Percentiles rank a stretch among this genome's conserved stretches.
Evolutionary conservation across 2,888 invertebrate species (phyloP).

Genomic region (Horisme vitalbata): DNA sequence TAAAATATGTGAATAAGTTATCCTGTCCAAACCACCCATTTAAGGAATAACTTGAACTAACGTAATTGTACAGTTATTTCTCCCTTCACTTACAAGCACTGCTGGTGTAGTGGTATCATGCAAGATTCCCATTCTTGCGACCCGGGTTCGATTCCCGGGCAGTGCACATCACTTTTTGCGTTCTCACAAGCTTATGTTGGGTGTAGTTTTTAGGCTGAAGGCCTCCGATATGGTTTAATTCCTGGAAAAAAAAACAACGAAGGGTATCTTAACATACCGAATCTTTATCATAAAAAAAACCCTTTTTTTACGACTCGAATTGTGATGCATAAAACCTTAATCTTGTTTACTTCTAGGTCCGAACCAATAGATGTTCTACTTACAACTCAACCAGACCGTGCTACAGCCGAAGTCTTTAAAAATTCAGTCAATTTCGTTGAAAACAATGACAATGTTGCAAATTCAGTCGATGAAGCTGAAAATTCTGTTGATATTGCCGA

Average conservation of each 20-base stretch:
- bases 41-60: background rate
- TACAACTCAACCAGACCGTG: constrained; percentile 1
- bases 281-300: too few relatives aligned
- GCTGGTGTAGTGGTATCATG: constrained; percentile 99
- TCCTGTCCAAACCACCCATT: too few relatives aligned
- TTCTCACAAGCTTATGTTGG: too few relatives aligned
- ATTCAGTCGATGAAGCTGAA: too few relatives aligned
- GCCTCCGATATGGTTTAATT: too few relatives aligned
- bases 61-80: background rate
- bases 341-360: constrained; percentile 5
- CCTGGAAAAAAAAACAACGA: too few relatives aligned
- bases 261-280: too few relatives aligned
- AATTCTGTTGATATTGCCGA: constrained; percentile 13
- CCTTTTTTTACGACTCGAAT: too few relatives aligned
- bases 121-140: constrained; percentile 99
- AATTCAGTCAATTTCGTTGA: constrained; percentile 6
- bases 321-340: background rate
- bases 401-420: too few relatives aligned
- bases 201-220: too few relatives aligned
- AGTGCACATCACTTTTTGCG: constrained; percentile 85
- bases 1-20: too few relatives aligned
- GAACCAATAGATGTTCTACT: constrained; percentile 16
- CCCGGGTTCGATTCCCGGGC: constrained; percentile 98
- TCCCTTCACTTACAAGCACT: constrained; percentile 80
- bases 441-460: constrained; percentile 5